These are phyloP conservation scores for Sarcophaga variegata DNA, from an alignment of 2,888 invertebrate genomes.

Conservation along the genomic window DNA sequence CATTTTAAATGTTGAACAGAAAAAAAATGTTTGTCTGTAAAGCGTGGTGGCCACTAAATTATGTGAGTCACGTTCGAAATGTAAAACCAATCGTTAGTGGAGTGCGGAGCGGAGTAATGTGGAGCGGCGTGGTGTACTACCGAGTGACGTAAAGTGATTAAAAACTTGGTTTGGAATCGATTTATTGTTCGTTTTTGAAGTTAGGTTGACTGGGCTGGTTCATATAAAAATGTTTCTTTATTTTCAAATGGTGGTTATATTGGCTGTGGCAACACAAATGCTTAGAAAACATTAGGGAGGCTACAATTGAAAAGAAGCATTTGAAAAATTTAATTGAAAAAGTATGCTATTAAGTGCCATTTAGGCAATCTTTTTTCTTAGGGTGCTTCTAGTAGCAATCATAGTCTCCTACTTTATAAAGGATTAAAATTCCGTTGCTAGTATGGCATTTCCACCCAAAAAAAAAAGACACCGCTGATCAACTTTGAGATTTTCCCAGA, in stretches of 20 bases:
- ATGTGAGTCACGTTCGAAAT: constrained; percentile 66
- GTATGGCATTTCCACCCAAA: too few species aligned
- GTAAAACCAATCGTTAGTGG: constrained; percentile 30
- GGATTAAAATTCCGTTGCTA: too few species aligned
- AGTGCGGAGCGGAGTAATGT: constrained; percentile 30
- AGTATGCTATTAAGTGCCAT: too few species aligned
- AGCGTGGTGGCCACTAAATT: constrained; percentile 34
- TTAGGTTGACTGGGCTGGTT: background rate
- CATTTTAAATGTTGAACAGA: background rate
- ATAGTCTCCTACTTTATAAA: too few species aligned
- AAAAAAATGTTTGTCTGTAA: too few species aligned
- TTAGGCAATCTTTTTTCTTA: too few species aligned
- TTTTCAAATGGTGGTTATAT: background rate
- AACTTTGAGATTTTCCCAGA: too few species aligned
- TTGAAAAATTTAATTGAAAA: too few species aligned
- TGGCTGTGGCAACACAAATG: background rate
- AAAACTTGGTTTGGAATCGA: background rate
- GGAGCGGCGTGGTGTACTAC: background rate
- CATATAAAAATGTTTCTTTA: background rate
- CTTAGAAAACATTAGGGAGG: background rate
- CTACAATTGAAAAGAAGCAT: too few species aligned
- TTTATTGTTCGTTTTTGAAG: background rate
- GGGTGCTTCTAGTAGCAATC: too few species aligned
- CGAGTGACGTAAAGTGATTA: background rate
- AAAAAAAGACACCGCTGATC: too few species aligned